Base-by-base conservation (phyloP, 2,113 vertebrate genomes). In the Suricata suricatta region DNA sequence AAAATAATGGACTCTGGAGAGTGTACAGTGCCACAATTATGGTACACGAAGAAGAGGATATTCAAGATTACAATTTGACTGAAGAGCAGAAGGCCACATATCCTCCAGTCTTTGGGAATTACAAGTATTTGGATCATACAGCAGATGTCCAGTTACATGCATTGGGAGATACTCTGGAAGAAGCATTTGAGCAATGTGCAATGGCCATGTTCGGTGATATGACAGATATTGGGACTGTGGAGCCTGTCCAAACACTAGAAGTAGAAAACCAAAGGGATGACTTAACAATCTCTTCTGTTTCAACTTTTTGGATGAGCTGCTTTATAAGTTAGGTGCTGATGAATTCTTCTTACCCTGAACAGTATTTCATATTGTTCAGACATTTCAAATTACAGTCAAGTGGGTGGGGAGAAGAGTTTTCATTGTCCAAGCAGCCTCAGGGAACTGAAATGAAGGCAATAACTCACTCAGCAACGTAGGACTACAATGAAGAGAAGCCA, bases 171-270 rank as follows among this genome's bases (percentile, higher is more conserved):
- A 99, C 99, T 0, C 74, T 99, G 98, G 99, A 99, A 87, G 99
- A 99, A 98, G 99, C 99, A 0, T 99, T 99, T 97, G 99, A 99
- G 94, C 99, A 99, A 93, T 99, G 99, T 68, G 99, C 98, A 21
- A 99, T 99, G 99, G 99, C 99, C 82, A 99, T 99, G 99, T 99
- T 99, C 94, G 99, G 99, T 64, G 99, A 99, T 98, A 99, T 99
- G 99, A 99, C 99, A 0, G 99, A 99, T 38, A 99, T 99, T 0
- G 99, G 99, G 97, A 99, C 99, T 0, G 99, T 99, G 93, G 99
- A 99, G 52, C 99, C 99, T 0, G 94, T 98, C 50, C 99, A 99
- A 15, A 99, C 99, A 0, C 64, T 99, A 0, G 99, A 99, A 92
- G 99, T 99, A 3, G 98, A 99, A 97, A 99, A 99, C 52, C 98